A percentile compares a stretch with the other conserved stretches of the same genome.
phyloP scores from a whole-genome alignment of 2,113 vertebrate species.

The Clupea harengus region DNA sequence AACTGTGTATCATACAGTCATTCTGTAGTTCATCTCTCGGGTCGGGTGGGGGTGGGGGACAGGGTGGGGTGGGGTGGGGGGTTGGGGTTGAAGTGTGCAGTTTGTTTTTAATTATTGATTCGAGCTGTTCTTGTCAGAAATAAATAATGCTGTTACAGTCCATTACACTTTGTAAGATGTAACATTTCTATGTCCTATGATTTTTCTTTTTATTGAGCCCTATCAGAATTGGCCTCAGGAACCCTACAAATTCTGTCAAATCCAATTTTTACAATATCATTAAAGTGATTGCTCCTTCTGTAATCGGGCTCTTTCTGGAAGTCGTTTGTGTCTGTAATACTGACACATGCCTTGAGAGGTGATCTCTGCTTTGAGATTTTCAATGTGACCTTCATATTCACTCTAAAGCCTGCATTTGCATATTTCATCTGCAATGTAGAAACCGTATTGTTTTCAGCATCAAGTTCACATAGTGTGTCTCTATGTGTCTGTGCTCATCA shows the following conservation, averaged over 20 bases:
- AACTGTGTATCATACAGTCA: neutral
- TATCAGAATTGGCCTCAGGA: neutral
- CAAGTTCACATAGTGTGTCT: no score
- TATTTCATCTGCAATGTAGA: neutral
- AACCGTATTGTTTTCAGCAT: no score
- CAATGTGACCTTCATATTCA: no score
- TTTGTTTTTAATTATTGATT: constrained; percentile 4
- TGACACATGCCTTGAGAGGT: neutral
- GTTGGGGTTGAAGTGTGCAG: neutral
- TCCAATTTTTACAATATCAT: no score
- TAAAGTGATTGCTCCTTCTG: no score
- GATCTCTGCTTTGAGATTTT: neutral
- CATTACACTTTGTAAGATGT: neutral
- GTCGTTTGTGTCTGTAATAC: neutral
- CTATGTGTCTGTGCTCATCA: neutral
- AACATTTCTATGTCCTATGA: neutral
- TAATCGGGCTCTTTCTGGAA: neutral
- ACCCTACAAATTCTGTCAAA: no score
- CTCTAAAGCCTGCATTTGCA: neutral
- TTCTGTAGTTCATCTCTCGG: neutral
- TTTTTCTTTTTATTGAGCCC: neutral
- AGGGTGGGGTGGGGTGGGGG: neutral
- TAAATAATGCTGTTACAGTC: neutral
- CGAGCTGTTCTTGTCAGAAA: neutral
- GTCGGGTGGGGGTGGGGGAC: neutral